Evolutionary conservation across 1,140 invertebrate genomes (phyloP), one percentile per base, ranked within the genome.

Genomic region (Trachelipus rathkii): DNA sequence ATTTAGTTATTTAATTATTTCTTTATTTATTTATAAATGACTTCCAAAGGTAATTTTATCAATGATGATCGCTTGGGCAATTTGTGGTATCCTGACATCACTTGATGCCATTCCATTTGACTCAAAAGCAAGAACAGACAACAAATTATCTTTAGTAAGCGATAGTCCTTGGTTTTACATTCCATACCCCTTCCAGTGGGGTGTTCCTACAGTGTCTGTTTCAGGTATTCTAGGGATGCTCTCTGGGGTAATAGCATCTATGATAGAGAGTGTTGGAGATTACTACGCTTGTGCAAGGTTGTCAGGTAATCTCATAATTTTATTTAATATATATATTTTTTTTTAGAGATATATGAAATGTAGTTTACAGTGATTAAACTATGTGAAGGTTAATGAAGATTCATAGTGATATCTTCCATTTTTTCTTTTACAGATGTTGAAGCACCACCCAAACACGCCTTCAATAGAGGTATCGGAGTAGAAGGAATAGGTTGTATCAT

Each of bases 401-500:
- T 33, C 33, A 33, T 33, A 33, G 33, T 33, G 1, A 33, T 6
- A 33, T 33, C 6, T 33, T 3, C 33, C 1, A 6, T 33, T 33
- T 33, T 6, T 33, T 33, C 33, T 33, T 3, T 19, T 53, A 66
- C 75, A 91, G 91, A 88, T 21, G 93, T 92, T 0, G 90, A 91
- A 0, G 89, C 92, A 0, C 94, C 94, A 0, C 94, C 93, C 0
- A 84, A 92, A 10, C 92, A 94, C 83, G 93, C 93, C 0, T 91
- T 96, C 73, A 95, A 95, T 84, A 88, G 94, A 15, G 94, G 93
- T 0, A 92, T 95, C 46, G 91, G 89, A 7, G 89, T 92, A 0
- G 93, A 95, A 85, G 94, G 94, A 0, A 79, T 95, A 13, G 93
- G 93, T 11, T 94, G 92, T 0, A 85, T 94, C 6, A 83, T 95